Percentiles rank a stretch among this genome's conserved stretches.
Conservation (phyloP, 2,888 invertebrate genomes). For the Leucophora obtusa region DNA sequence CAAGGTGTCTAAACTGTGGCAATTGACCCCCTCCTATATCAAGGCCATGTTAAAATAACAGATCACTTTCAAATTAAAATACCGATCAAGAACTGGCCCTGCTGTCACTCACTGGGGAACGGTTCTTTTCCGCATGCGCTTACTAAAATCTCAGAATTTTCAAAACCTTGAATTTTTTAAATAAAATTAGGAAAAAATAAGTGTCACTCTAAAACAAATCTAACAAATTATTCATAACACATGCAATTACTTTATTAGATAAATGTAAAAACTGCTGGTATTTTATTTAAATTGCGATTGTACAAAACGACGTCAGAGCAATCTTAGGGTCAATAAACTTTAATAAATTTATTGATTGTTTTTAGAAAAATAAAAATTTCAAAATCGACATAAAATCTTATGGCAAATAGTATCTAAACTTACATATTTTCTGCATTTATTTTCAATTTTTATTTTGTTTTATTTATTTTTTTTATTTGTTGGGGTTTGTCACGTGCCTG, state of each 20-base stretch:
- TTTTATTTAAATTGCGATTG: neutral
- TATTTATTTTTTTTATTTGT: slow-evolving; percentile 10
- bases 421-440: neutral
- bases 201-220: slow-evolving; percentile 30
- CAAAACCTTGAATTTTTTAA: too few species aligned
- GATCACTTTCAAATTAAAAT: too few species aligned
- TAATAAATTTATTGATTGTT: neutral
- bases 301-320: neutral
- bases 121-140: too few species aligned
- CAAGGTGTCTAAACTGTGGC: too few species aligned
- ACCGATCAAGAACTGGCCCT: too few species aligned
- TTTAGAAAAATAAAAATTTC: neutral
- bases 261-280: slow-evolving; percentile 6
- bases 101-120: too few species aligned
- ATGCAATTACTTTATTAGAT: slow-evolving; percentile 58
- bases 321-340: neutral
- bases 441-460: slow-evolving; percentile 7
- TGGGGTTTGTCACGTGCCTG: slow-evolving; percentile 52
- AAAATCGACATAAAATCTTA: neutral
- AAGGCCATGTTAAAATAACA: too few species aligned
- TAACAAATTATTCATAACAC: slow-evolving; percentile 57
- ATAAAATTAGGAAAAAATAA: too few species aligned
- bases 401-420: too few species aligned
- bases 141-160: too few species aligned
- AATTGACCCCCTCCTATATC: too few species aligned